Base-by-base conservation (phyloP, 2,888 invertebrate genomes). In the Galerucella nymphaeae region DNA sequence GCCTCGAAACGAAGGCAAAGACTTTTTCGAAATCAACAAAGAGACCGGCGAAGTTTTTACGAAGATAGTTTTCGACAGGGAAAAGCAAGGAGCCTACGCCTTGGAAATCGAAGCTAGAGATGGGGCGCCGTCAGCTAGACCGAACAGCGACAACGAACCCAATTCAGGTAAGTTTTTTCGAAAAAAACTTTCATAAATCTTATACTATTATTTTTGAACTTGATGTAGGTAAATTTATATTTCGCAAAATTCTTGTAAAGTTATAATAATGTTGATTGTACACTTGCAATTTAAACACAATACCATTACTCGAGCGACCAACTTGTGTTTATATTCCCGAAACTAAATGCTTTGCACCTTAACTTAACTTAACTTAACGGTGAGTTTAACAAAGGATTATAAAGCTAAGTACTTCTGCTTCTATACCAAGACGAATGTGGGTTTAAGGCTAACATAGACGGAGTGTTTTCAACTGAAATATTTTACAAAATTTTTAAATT, bases 41-140 rank as follows among this genome's bases (percentile, higher is more conserved):
- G 94, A 96, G 87, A 96, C 97, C 42, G 99, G 99, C 23, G 96
- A 97, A 87, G 95, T 99, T 85, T 97, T 95, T 88, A 97, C 98
- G 57, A 96, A 96, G 88, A 91, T 95, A 80, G 94, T 96, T 83
- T 99, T 99, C 90, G 99, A 99, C 89, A 92, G 98, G 77, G 99
- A 99, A 88, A 97, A 97, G 90, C 97, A 98, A 86, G 96, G 96
- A 61, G 97, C 98, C 73, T 99, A 98, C 88, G 98, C 98, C 50
- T 88, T 99, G 84, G 97, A 98, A 86, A 98, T 99, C 82, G 96
- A 97, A 86, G 99, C 98, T 0, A 90, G 97, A 72, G 99, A 99
- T 85, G 97, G 98, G 67, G 96, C 96, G 71, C 94, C 96, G n/a
- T 98, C 98, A 14, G 97, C 96, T 69, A 90, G 97, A 77, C 97